A percentile compares a stretch with the other conserved stretches of the same genome.
These are phyloP conservation scores for Epinotia demarniana DNA, from an alignment of 2,888 invertebrate genomes.

Conservation along the genomic window DNA sequence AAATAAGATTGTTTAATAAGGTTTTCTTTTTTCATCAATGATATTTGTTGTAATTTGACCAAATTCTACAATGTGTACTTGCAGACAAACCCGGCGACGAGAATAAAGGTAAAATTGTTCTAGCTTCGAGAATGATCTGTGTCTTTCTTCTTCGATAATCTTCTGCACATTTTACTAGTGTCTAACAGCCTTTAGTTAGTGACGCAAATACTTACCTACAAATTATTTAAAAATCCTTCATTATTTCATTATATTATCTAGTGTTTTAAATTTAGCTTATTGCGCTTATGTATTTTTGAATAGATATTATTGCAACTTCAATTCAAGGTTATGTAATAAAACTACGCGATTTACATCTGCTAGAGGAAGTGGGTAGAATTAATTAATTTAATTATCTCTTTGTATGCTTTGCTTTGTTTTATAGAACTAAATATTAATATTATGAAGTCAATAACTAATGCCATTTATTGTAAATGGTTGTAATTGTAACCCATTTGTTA, in stretches of 20 bases:
- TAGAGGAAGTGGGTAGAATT: background rate
- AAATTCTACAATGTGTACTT: constrained; percentile 56
- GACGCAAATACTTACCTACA: constrained; percentile 14
- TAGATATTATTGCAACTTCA: background rate
- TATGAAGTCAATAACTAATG: too few species aligned
- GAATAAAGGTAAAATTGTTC: constrained; percentile 72
- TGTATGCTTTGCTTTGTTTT: background rate
- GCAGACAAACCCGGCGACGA: constrained; percentile 77
- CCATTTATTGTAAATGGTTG: too few species aligned
- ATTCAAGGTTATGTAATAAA: background rate
- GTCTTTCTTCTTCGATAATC: constrained; percentile 51
- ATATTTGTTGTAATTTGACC: constrained; percentile 16
- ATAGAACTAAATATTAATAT: background rate
- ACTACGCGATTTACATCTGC: background rate
- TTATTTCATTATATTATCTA: background rate
- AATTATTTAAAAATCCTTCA: background rate
- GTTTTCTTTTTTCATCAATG: background rate
- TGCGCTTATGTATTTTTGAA: background rate
- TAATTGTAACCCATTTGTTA: too few species aligned
- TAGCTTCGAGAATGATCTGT: constrained; percentile 54
- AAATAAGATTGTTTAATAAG: background rate
- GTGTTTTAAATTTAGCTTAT: background rate
- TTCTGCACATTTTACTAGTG: constrained; percentile 49
- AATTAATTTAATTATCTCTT: background rate
- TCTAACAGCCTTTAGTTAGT: constrained; percentile 42